Evolutionary conservation across 2,888 invertebrate genomes (phyloP).

Genomic region (Baccha elongata): DNA sequence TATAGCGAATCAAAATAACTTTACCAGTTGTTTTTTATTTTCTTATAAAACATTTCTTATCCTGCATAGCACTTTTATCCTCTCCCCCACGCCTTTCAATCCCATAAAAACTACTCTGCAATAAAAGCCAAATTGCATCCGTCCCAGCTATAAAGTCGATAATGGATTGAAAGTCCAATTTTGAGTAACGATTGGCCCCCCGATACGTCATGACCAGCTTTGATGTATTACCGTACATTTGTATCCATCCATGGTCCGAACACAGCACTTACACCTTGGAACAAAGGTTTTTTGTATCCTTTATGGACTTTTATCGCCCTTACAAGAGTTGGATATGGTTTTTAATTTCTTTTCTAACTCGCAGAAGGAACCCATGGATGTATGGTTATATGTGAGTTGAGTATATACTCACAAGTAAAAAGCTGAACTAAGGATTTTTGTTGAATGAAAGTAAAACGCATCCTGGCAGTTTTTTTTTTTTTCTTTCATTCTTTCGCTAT

Average conservation of each 20-base stretch:
- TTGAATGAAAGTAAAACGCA: slow-evolving; percentile 35
- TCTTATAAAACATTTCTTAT: too few relatives aligned
- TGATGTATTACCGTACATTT: slow-evolving; percentile 15
- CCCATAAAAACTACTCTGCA: background rate
- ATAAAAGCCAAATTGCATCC: slow-evolving; percentile 37
- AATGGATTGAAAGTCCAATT: slow-evolving; percentile 43
- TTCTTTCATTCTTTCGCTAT: background rate
- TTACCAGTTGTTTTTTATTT: too few relatives aligned
- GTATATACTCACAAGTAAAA: background rate
- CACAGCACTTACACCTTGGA: slow-evolving; percentile 19
- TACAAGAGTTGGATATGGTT: slow-evolving; percentile 4
- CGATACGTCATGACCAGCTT: background rate
- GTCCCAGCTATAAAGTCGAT: slow-evolving; percentile 33
- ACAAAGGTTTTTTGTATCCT: slow-evolving; percentile 36
- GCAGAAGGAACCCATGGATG: background rate
- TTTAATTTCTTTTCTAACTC: slow-evolving; percentile 30
- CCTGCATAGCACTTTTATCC: background rate
- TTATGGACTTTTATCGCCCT: slow-evolving; percentile 26
- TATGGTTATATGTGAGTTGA: too few relatives aligned
- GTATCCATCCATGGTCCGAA: slow-evolving; percentile 32
- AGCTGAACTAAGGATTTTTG: background rate
- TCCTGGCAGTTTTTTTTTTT: slow-evolving; percentile 34
- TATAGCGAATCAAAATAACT: too few relatives aligned
- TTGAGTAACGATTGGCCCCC: background rate
- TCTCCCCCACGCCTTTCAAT: background rate